Percentiles rank a stretch among this genome's conserved stretches.
phyloP scores from a whole-genome alignment of 2,113 vertebrate species.

The Ailuropoda melanoleuca region DNA sequence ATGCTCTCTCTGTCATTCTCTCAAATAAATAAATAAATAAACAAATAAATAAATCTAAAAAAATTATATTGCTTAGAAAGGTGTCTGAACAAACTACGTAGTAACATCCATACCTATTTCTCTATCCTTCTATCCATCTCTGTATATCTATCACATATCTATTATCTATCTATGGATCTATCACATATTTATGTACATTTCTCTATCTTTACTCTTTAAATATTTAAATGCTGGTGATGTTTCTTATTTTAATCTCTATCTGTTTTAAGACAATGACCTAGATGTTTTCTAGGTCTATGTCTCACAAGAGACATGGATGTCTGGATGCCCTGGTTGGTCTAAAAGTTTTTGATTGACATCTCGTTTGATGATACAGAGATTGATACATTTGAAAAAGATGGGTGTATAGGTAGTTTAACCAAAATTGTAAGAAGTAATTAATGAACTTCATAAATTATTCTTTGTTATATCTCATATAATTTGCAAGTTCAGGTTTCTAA shows the following conservation, averaged over 20 bases:
- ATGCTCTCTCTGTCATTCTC: too few species aligned
- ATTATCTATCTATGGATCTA: background rate
- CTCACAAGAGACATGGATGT: background rate
- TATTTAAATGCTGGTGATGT: background rate
- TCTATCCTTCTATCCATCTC: background rate
- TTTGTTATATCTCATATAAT: background rate
- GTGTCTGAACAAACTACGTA: background rate
- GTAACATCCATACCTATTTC: background rate
- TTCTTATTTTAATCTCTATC: background rate
- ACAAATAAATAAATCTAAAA: too few species aligned
- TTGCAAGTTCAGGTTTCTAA: background rate
- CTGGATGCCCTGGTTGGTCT: background rate
- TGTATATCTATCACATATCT: background rate
- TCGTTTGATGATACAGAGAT: background rate
- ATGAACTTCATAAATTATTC: background rate
- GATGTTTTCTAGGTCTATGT: background rate
- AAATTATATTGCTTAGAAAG: background rate
- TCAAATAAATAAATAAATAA: too few species aligned
- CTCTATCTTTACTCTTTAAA: background rate
- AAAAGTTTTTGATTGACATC: background rate
- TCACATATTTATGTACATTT: background rate
- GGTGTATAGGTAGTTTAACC: background rate
- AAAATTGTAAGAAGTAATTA: background rate
- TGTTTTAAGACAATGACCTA: background rate
- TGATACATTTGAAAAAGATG: background rate